Conservation (phyloP, 2,888 invertebrate genomes). For the Metacarcinus magister region DNA sequence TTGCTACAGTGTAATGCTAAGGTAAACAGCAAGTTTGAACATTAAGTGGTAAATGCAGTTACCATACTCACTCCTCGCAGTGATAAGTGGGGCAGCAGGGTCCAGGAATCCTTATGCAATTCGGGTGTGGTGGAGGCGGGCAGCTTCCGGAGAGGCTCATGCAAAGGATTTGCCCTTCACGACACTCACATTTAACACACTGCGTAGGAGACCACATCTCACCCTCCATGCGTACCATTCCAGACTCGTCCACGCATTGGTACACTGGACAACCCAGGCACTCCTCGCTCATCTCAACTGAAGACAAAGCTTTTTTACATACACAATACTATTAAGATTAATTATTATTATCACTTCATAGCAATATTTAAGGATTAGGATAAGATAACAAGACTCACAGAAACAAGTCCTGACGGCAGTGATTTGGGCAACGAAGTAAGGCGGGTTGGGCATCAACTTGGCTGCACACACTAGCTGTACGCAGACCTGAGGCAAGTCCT, state of each 20-base stretch:
- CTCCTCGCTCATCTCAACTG: background rate
- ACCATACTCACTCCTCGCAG: background rate
- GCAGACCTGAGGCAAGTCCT: background rate
- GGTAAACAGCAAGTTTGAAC: background rate
- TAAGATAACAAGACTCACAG: background rate
- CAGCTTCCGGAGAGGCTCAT: background rate
- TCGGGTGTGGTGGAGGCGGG: background rate
- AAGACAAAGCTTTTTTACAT: background rate
- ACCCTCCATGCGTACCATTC: background rate
- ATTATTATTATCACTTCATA: background rate
- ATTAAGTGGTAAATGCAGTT: background rate
- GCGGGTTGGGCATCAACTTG: background rate
- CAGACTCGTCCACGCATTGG: constrained; percentile 34
- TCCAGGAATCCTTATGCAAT: background rate
- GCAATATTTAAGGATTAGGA: background rate
- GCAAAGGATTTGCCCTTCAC: background rate
- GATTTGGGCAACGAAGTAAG: background rate
- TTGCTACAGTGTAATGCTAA: background rate
- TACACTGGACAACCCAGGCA: background rate
- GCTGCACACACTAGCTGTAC: background rate
- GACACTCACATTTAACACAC: background rate
- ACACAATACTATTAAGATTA: background rate
- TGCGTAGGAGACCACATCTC: background rate
- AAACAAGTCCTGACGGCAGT: background rate
- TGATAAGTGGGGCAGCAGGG: constrained; percentile 34